Base-by-base conservation (phyloP, 2,888 invertebrate species). In the Drosophila multiciliata region DNA sequence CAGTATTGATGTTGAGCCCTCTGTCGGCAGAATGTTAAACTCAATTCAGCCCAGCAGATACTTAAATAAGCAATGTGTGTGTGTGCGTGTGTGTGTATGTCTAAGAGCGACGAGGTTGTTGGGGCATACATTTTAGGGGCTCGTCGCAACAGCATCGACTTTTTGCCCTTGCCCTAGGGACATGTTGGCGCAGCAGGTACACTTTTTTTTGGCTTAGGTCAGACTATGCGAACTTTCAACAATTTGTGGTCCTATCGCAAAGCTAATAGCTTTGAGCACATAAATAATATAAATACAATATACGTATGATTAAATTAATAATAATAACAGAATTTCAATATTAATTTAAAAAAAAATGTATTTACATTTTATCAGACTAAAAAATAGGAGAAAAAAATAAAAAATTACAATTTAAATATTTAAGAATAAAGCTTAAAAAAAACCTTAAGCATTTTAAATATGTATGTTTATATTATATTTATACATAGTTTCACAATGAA, bases 91-190 rank as follows among this genome's bases (percentile, higher is more conserved):
- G 49, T 11, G 17, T 9, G 48, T 17, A 26, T 26, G 48, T 26
- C 1, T 20, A 45, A 45, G 7, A 12, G 20, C 45, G 20, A 7
- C 45, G 20, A 45, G 20, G 20, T 20, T 23, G 20, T 3, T 45
- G 20, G 45, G 23, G 45, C 23, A 45, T 29, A 20, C 3, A 42
- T 57, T 57, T 57, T 6, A 57, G 57, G 57, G 57, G 57, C 57
- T 57, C 57, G 57, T 42, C 57, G 29, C 40, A 11, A 26, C 20
- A 57, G 57, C 40, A 32, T 42, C 57, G 57, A 57, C 57, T n/a
- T 40, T 42, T 9, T 26, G 42, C 42, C 42, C 42, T 42, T 32
- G 42, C 20, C 9, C 32, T 32, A 57, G 42, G 57, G 32, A 57
- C 42, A 57, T 32, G 32, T 32, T 42, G 32, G 6, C 57, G 11